A percentile compares a stretch with the other conserved stretches of the same genome.
Conservation (phyloP, 2,797 vertebrate species). For the Oreochromis mossambicus region DNA sequence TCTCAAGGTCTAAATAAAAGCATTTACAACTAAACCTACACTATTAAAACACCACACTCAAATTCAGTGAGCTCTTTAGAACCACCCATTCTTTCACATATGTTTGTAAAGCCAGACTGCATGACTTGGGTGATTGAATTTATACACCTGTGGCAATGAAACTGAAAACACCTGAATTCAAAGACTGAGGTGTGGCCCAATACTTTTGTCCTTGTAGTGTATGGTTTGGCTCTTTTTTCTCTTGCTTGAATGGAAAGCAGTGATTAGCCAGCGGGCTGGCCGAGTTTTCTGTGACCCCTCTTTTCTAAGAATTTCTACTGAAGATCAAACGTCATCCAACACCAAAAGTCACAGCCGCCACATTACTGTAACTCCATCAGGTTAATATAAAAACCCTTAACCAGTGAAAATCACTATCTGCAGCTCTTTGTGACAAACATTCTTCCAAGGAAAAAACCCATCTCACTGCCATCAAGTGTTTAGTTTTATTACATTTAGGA, state of each 20-base stretch:
- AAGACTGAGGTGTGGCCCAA: background rate
- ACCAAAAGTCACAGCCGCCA: background rate
- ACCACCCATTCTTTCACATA: background rate
- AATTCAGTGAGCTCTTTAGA: background rate
- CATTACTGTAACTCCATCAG: background rate
- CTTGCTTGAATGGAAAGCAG: background rate
- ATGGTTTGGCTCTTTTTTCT: background rate
- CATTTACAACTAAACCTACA: background rate
- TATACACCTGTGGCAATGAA: background rate
- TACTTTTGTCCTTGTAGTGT: background rate
- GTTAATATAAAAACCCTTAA: background rate
- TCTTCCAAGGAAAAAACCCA: background rate
- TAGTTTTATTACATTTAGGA: background rate
- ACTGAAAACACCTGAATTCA: background rate
- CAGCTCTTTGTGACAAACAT: background rate
- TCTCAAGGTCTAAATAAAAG: background rate
- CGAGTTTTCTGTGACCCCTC: background rate
- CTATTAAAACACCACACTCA: background rate
- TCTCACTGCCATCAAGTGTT: background rate
- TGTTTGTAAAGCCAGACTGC: background rate
- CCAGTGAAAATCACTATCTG: background rate
- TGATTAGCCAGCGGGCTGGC: background rate
- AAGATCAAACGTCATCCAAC: background rate
- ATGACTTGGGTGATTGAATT: background rate
- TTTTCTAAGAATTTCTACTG: background rate